phyloP scores from a whole-genome alignment of 2,888 invertebrate species.

The Alviniconcha strummeri region DNA sequence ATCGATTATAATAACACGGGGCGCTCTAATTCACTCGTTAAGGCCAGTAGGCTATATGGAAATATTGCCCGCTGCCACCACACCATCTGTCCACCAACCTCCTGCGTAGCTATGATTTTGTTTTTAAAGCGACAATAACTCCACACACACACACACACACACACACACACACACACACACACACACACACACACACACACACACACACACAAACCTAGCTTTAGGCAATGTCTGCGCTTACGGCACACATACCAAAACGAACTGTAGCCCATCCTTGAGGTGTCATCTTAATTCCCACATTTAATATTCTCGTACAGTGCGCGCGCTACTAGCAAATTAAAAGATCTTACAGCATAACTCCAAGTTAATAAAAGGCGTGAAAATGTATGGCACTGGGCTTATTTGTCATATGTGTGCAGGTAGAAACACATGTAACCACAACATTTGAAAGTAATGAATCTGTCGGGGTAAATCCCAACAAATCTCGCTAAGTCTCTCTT shows the following conservation, averaged over 20 bases:
- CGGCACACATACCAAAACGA: not conserved
- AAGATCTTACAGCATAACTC: not conserved
- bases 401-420: not conserved
- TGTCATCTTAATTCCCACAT: not conserved
- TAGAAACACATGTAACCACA: not conserved
- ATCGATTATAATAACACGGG: too few relatives aligned
- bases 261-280: not conserved
- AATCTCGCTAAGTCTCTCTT: conserved; percentile 19
- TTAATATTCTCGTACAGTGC: conserved; percentile 3
- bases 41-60: too few relatives aligned
- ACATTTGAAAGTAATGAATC: conserved; percentile 17
- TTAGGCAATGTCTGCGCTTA: not conserved
- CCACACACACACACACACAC: too few relatives aligned
- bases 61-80: too few relatives aligned
- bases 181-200: too few relatives aligned
- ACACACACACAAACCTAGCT: too few relatives aligned
- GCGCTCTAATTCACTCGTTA: too few relatives aligned
- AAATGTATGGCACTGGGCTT: not conserved
- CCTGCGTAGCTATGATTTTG: too few relatives aligned
- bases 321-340: conserved; percentile 13
- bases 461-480: not conserved
- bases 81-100: too few relatives aligned
- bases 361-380: conserved; percentile 13
- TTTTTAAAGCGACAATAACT: too few relatives aligned
- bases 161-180: too few relatives aligned